Evolutionary conservation across 2,888 invertebrate species (phyloP), one percentile per base, ranked within the genome.

Genomic region (Hirudinaria manillensis): DNA sequence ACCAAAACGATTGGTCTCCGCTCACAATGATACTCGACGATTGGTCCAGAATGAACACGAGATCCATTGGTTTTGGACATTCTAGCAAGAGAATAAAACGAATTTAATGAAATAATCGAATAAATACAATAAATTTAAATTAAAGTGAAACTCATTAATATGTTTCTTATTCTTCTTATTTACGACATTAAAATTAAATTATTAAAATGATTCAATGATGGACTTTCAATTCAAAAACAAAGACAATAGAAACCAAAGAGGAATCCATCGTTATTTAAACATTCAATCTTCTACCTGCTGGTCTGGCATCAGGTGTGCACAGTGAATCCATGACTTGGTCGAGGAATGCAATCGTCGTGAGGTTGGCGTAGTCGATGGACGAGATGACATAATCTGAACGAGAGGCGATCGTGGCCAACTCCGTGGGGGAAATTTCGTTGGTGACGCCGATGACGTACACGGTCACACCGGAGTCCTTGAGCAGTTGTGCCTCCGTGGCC

Each of bases 11-110:
- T 38, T 75, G 36, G 32, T 21, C 21, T 1, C 65, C 74, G 55
- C 27, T 51, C 34, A 71, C 72, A 19, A 45, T 55, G 73, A 77
- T 74, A 71, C 76, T 76, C 13, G 70, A 24, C 0, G 77, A 77
- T 32, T 76, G 74, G 65, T 77, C 77, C 13, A 77, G 74, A 27
- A 77, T 76, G 16, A 77, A 38, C 24, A 70, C 76, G 10, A 77
- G 10, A 67, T 76, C 73, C 24, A 70, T 4, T 6, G 21, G n/a
- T 16, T 70, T 77, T 19, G 36, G n/a, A 36, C 77, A 77, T 0
- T 21, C 77, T 77, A 55, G 70, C 2, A 67, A 24, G 27, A 75
- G 38, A 36, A 67, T 24, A 53, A 53, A 27, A 21, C 29, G 29
- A 24, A 3, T 56, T 6, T 7, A 24, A 13, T 7, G 6, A 56